A percentile compares a stretch with the other conserved stretches of the same genome.
Evolutionary conservation across 2,797 vertebrate genomes (phyloP).

Genomic region (Chiroxiphia lanceolata): DNA sequence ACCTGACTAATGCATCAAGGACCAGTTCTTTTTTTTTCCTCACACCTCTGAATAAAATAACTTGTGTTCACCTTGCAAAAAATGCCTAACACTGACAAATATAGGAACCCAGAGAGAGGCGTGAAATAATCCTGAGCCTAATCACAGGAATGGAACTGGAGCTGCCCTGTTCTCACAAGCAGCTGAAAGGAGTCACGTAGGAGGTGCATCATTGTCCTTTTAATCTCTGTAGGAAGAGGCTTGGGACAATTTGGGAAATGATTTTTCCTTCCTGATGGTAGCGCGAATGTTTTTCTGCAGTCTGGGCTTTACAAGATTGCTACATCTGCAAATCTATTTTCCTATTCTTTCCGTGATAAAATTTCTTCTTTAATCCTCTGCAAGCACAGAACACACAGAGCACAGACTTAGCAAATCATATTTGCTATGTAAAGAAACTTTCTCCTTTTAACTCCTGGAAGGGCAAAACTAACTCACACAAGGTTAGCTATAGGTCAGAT

Average conservation of each 20-base stretch:
- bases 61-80: conserved; percentile 26
- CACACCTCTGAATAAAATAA: conserved; percentile 2
- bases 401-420: background rate
- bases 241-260: background rate
- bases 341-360: background rate
- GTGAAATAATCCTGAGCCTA: background rate
- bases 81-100: background rate
- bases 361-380: conserved; percentile 4
- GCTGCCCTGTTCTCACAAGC: background rate
- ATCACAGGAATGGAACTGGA: background rate
- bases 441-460: background rate
- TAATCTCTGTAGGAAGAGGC: conserved; percentile 17
- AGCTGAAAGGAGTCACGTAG: background rate
- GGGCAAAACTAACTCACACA: background rate
- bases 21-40: background rate
- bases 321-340: conserved; percentile 31
- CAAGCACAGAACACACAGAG: background rate
- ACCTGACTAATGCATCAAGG: conserved; percentile 32
- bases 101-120: background rate
- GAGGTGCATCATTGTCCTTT: conserved; percentile 30
- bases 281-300: background rate
- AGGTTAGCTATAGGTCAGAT: background rate
- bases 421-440: background rate
- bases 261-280: background rate
- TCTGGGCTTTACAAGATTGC: background rate